Evolutionary conservation across 1,140 invertebrate species (phyloP).

Genomic region (Sycobia sp.): DNA sequence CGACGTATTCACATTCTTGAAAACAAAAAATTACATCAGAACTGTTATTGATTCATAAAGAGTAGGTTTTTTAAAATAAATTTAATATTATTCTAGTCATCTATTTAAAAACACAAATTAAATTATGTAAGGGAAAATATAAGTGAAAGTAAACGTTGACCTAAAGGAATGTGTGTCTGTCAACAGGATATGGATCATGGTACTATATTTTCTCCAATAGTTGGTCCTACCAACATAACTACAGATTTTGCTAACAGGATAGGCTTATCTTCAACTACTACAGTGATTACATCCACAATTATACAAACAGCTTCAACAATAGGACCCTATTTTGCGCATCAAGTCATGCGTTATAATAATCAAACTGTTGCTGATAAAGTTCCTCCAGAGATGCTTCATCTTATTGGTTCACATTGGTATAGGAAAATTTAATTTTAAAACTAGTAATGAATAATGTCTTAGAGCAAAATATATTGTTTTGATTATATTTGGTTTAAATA

Average conservation of each 20-base stretch:
- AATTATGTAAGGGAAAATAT: no score
- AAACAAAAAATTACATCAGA: no score
- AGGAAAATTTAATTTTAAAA: no score
- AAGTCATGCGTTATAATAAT: constrained; percentile 62
- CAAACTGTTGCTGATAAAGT: constrained; percentile 77
- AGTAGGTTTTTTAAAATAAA: no score
- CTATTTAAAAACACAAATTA: no score
- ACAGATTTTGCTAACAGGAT: not conserved
- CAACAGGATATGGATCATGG: constrained; percentile 25
- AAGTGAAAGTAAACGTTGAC: no score
- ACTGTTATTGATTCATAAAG: no score
- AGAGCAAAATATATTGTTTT: no score
- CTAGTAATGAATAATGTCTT: no score
- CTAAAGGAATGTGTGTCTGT: constrained; percentile 9
- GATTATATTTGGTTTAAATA: no score
- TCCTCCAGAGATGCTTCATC: constrained; percentile 72
- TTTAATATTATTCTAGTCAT: no score
- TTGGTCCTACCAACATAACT: constrained; percentile 4
- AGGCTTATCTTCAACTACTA: not conserved
- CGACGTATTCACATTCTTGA: constrained; percentile 20
- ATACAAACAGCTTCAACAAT: constrained; percentile 48
- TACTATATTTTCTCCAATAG: no score
- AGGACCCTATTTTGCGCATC: constrained; percentile 52
- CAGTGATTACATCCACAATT: not conserved
- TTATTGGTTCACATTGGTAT: constrained; percentile 76